Evolutionary conservation across 2,113 vertebrate genomes (phyloP).

Genomic region (Apeltes quadracus): DNA sequence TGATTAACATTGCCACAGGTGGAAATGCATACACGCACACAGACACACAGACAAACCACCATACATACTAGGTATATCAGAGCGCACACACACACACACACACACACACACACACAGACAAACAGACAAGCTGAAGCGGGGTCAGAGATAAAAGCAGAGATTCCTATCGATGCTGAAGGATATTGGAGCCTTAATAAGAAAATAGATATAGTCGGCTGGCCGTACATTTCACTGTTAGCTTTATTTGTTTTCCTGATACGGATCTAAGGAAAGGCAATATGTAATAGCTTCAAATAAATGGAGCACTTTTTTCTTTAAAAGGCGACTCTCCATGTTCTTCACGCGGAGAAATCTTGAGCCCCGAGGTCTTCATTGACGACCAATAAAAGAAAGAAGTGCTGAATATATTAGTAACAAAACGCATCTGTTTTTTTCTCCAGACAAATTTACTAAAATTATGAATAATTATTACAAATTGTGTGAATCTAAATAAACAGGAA

Average conservation of each 20-base stretch:
- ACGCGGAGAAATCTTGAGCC: constrained; percentile 8
- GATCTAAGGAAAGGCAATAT: constrained; percentile 74
- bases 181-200: constrained; percentile 83
- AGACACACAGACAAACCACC: constrained; percentile 6
- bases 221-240: constrained; percentile 72
- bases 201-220: constrained; percentile 73
- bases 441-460: not conserved
- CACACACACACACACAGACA: constrained; percentile 23
- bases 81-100: constrained; percentile 28
- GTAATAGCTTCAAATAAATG: constrained; percentile 71
- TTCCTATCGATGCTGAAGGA: constrained; percentile 77
- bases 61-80: constrained; percentile 1
- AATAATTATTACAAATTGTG: not conserved
- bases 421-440: not conserved
- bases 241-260: constrained; percentile 78
- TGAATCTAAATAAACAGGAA: constrained; percentile 9
- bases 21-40: constrained; percentile 23
- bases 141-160: constrained; percentile 78
- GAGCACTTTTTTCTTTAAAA: constrained; percentile 59
- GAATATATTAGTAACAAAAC: not conserved
- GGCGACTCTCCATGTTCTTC: constrained; percentile 29
- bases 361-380: not conserved
- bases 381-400: not conserved
- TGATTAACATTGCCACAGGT: constrained; percentile 58
- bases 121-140: constrained; percentile 63